Conservation (phyloP, 2,113 vertebrate species). For the Microcebus lehilahytsara region DNA sequence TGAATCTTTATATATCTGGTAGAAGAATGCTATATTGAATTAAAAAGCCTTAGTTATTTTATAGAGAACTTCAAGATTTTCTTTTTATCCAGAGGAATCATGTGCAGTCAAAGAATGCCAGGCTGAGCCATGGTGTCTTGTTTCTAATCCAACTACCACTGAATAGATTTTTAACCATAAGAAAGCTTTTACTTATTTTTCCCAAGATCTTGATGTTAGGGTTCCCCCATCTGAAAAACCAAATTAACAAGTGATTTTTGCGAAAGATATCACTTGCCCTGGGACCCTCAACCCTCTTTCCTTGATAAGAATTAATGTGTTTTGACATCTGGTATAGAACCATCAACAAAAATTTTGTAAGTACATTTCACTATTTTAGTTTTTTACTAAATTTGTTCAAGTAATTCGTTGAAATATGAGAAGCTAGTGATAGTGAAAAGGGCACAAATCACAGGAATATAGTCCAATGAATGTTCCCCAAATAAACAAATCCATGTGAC, state of each 20-base stretch:
- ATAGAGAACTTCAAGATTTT: slow-evolving; percentile 31
- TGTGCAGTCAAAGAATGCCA: background rate
- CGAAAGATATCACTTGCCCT: background rate
- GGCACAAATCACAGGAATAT: background rate
- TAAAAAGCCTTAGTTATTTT: slow-evolving; percentile 9
- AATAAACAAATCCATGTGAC: background rate
- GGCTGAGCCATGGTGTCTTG: background rate
- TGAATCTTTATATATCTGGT: background rate
- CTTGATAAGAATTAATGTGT: background rate
- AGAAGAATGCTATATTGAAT: background rate
- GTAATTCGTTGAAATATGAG: background rate
- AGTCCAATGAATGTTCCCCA: background rate
- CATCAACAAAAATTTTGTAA: background rate
- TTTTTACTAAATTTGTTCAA: background rate
- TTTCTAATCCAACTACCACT: background rate
- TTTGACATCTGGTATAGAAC: background rate
- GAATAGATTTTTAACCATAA: background rate
- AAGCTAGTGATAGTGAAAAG: background rate
- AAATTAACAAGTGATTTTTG: background rate
- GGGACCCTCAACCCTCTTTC: background rate
- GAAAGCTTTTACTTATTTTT: background rate
- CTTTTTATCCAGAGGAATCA: background rate
- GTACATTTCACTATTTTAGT: background rate
- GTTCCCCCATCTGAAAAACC: background rate
- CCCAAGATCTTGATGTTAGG: background rate